These are phyloP conservation scores for Oryzias celebensis DNA, from an alignment of 2,113 vertebrate species.

Conservation along the genomic window DNA sequence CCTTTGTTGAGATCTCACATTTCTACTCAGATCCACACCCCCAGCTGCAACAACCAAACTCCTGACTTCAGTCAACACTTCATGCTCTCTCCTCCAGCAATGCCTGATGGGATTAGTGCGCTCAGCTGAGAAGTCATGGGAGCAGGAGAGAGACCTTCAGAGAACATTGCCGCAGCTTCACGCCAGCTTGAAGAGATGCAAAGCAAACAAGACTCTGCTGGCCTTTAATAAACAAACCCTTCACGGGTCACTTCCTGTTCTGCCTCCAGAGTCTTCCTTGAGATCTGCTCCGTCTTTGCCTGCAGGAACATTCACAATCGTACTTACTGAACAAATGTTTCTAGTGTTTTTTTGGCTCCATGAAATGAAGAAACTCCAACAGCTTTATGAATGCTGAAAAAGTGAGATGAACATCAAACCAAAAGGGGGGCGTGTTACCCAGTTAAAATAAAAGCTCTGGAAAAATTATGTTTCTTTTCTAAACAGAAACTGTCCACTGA, in stretches of 20 bases:
- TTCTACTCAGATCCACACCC: neutral
- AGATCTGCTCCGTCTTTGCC: too few species aligned
- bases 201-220: constrained; percentile 1
- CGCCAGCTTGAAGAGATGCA: neutral
- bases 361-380: too few species aligned
- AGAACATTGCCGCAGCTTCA: neutral
- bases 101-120: constrained; percentile 59
- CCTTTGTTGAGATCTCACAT: neutral
- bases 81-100: constrained; percentile 17
- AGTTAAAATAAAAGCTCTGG: too few species aligned
- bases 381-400: too few species aligned
- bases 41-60: constrained; percentile 18
- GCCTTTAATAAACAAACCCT: neutral
- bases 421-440: too few species aligned
- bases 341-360: too few species aligned
- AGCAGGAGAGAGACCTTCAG: constrained; percentile 21
- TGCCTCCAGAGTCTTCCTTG: too few species aligned
- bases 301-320: too few species aligned
- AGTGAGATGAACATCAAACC: too few species aligned
- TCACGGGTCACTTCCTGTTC: neutral
- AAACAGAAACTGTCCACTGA: too few species aligned
- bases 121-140: constrained; percentile 57
- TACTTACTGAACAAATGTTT: too few species aligned
- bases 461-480: too few species aligned
- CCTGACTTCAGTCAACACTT: constrained; percentile 11